These are phyloP conservation scores for Picus viridis DNA, from an alignment of 2,797 vertebrate genomes.

Conservation along the genomic window DNA sequence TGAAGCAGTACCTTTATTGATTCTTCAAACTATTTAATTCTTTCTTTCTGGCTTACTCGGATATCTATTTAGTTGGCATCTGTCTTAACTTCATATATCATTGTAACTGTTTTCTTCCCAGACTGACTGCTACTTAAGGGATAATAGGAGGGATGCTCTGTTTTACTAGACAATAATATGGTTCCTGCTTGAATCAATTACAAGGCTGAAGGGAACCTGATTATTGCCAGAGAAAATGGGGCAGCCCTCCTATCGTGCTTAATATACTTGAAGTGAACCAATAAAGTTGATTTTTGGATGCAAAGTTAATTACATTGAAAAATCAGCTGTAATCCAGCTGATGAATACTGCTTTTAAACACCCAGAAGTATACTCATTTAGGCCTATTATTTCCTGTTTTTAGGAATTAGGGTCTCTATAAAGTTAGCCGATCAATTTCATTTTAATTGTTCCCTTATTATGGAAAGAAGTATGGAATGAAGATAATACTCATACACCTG, in stretches of 20 bases:
- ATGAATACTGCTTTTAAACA: constrained; percentile 76
- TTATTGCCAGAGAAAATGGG: constrained; percentile 74
- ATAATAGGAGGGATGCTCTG: constrained; percentile 72
- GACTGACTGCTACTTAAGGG: constrained; percentile 75
- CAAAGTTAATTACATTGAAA: constrained; percentile 81
- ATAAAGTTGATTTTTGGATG: constrained; percentile 78
- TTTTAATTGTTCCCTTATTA: constrained; percentile 78
- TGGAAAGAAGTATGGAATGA: constrained; percentile 63
- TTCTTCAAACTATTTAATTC: constrained; percentile 74
- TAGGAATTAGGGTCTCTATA: constrained; percentile 68
- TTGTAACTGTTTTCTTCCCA: constrained; percentile 75
- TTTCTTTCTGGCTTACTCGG: constrained; percentile 75
- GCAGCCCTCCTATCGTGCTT: constrained; percentile 70
- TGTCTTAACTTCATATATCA: constrained; percentile 80
- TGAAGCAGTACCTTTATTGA: constrained; percentile 75
- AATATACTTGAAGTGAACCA: constrained; percentile 75
- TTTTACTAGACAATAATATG: constrained; percentile 77
- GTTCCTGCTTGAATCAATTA: constrained; percentile 73
- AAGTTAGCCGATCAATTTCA: constrained; percentile 74
- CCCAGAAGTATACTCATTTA: constrained; percentile 75
- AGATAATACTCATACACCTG: constrained; percentile 20
- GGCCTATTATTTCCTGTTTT: constrained; percentile 75
- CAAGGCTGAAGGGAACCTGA: constrained; percentile 73
- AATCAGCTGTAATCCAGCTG: constrained; percentile 71
- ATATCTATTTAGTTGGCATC: constrained; percentile 78